Base-by-base conservation (phyloP, 2,113 vertebrate genomes). In the Anolis carolinensis region DNA sequence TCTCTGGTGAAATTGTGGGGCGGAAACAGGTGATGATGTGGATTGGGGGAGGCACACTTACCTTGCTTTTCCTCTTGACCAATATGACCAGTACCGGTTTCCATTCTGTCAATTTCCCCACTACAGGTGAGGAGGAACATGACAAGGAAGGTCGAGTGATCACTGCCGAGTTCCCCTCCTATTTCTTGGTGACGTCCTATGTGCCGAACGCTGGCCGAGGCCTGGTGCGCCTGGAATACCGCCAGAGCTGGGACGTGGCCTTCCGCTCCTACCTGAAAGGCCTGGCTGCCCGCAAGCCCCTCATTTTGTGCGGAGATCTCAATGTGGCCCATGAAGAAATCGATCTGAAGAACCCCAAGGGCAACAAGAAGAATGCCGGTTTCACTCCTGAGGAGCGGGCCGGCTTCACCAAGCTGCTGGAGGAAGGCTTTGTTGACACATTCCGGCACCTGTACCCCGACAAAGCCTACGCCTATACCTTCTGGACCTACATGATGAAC, bases 401-500 rank as follows among this genome's bases (percentile, higher is more conserved):
- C 27, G 98, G 97, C 87, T 97, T 99, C 89, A 93, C 92, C 36
- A 90, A 97, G 81, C 92, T 99, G 78, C 94, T 99, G 85, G 94
- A 84, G 0, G 95, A 95, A 1, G 98, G 98, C 5, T 97, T 98
- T 65, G 23, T 87, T 0, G 98, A 98, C 94, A 97, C 96, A 91
- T 99, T 98, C 92, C 96, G 98, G 0, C 95, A 98, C 87, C 95
- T 98, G 2, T 98, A 98, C 93, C 98, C 98, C 0, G 93, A 96
- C 30, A 96, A 96, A 11, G 86, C 95, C 81, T 89, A 97, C 44
- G 98, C 98, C 59, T 99, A 98, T 84, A 98, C 97, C 88, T 99
- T 98, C 95, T 99, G 98, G 98, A 98, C 98, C 86, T 98, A 98
- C 93, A 98, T 98, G 98, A 98, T 98, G 97, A 98, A 98, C 55